These are phyloP conservation scores for Tympanuchus pallidicinctus DNA, from an alignment of 2,113 vertebrate species.

Conservation along the genomic window DNA sequence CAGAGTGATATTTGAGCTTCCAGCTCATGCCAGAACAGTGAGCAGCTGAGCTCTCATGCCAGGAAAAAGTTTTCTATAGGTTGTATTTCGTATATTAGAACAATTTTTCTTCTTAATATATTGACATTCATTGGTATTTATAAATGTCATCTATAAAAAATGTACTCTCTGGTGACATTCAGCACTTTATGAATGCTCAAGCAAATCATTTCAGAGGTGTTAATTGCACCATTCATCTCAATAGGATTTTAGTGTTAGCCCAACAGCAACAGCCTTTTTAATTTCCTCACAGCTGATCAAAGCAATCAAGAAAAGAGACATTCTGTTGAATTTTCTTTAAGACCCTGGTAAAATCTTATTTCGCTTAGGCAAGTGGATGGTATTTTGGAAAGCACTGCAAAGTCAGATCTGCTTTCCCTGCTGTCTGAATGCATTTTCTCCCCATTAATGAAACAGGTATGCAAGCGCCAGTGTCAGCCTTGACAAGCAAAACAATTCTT, in stretches of 20 bases:
- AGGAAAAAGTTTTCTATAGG: not conserved
- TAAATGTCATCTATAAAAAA: not conserved
- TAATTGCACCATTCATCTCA: conserved; percentile 30
- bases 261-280: not conserved
- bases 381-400: not conserved
- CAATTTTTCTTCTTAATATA: not conserved
- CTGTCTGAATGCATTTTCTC: not conserved
- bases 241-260: not conserved
- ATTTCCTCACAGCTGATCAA: conserved; percentile 10
- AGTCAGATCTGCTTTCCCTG: not conserved
- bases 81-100: not conserved
- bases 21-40: not conserved
- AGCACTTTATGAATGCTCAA: not conserved
- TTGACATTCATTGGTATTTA: not conserved
- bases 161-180: not conserved
- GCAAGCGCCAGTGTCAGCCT: not conserved
- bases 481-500: not conserved
- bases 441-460: not conserved
- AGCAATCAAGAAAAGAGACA: not conserved
- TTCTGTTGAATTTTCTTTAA: not conserved
- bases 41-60: not conserved
- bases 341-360: not conserved
- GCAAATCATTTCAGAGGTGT: not conserved
- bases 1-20: not conserved
- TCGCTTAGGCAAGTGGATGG: not conserved